Evolutionary conservation across 2,888 invertebrate species (phyloP), one percentile per base, ranked within the genome.

Genomic region (Hermodice carunculata): DNA sequence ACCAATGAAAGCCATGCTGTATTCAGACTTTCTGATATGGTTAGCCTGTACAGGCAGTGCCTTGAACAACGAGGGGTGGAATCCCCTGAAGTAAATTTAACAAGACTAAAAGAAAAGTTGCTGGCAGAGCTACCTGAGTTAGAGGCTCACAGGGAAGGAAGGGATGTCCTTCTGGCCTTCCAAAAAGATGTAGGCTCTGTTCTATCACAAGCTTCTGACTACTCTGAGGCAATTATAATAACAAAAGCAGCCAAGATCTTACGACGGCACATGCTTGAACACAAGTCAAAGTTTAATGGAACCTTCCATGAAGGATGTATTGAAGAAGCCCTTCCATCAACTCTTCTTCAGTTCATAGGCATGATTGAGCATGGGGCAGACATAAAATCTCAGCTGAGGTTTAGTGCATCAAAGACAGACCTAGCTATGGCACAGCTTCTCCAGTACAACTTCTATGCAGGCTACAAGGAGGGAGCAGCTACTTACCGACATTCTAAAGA

Each of bases 191-290:
- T 73, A 37, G 74, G 72, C n/a, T n/a, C n/a, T n/a, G n/a, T n/a
- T 32, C 11, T 29, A 51, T 5, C 49, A n/a, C 17, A 63, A 4
- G 26, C 29, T 11, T 19, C 17, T 26, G 31, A 44, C 5, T 43
- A 32, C 11, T 32, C 61, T 32, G 73, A 76, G 17, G 73, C 73
- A 11, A 65, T 75, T 22, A 64, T 63, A 5, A 52, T 75, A 28
- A 60, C 60, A 17, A 75, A 71, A 63, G 69, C 71, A 11, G 71
- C 70, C 8, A 66, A 69, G n/a, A 70, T 75, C 17, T 22, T 76
- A 32, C 60, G 71, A 22, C 59, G 57, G 44, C 43, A 73, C 8
- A 71, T 76, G 64, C 26, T 68, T 19, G 54, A 61, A 5, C 58
- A 64, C 11, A 58, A 64, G 34, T 46, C 48, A 3, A 42, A 1